Evolutionary conservation across 1,140 invertebrate genomes (phyloP).

Genomic region (Lasaia peninsularis): DNA sequence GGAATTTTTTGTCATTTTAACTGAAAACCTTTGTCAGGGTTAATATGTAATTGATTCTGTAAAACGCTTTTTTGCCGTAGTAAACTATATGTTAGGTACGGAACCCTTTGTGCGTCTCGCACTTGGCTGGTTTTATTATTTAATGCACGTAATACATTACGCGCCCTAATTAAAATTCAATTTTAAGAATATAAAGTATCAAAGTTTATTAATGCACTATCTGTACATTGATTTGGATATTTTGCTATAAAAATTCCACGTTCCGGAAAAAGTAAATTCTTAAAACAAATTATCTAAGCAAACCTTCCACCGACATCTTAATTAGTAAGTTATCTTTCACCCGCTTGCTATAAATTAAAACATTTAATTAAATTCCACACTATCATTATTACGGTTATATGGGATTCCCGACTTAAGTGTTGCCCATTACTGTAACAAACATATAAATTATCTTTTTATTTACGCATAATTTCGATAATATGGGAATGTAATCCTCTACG

Average conservation of each 20-base stretch:
- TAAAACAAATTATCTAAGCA: background rate
- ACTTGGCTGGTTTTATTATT: no score
- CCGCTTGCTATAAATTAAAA: background rate
- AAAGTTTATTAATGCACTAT: no score
- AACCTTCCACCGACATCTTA: background rate
- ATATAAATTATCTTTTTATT: slow-evolving; percentile 6
- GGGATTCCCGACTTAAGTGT: background rate
- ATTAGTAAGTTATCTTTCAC: background rate
- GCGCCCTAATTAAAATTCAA: no score
- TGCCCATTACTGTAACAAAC: background rate
- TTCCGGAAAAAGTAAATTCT: background rate
- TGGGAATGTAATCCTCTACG: background rate
- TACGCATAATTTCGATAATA: slow-evolving; percentile 3
- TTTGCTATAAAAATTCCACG: background rate
- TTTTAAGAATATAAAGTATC: no score
- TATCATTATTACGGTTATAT: background rate
- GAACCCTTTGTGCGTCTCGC: no score
- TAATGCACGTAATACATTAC: no score
- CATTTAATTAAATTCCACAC: slow-evolving; percentile 6
- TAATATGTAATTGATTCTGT: no score
- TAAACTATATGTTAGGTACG: no score
- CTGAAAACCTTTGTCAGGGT: no score
- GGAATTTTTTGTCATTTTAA: no score
- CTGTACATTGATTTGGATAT: background rate
- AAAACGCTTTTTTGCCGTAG: no score